These are phyloP conservation scores for Pyrgus malvae DNA, from an alignment of 2,888 invertebrate genomes.

Conservation along the genomic window DNA sequence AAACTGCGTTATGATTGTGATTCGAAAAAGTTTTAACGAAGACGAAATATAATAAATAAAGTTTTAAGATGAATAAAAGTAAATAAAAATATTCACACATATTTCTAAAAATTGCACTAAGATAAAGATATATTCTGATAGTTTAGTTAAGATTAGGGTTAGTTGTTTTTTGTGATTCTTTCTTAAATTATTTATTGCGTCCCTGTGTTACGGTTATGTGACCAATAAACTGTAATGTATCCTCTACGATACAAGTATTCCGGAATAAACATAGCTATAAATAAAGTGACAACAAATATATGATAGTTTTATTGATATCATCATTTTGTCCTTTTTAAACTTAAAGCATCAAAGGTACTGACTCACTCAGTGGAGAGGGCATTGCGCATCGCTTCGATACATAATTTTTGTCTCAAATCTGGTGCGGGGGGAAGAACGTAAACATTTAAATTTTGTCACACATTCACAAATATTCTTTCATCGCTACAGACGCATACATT, in stretches of 20 bases:
- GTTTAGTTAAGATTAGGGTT: slow-evolving; percentile 39
- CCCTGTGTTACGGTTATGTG: slow-evolving; percentile 30
- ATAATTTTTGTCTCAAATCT: no score
- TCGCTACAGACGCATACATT: no score
- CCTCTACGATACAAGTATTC: slow-evolving; percentile 22
- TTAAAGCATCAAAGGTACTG: no score
- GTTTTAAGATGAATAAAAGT: slow-evolving; percentile 46
- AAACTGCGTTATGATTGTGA: slow-evolving; percentile 70
- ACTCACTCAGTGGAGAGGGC: no score
- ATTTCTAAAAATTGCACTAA: slow-evolving; percentile 71
- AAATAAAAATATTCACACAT: slow-evolving; percentile 60
- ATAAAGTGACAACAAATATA: slow-evolving; percentile 20
- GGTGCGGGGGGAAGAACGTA: no score
- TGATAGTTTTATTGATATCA: slow-evolving; percentile 6
- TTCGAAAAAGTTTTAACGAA: slow-evolving; percentile 64
- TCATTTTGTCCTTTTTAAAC: no score
- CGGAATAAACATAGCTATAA: slow-evolving; percentile 23
- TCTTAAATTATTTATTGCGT: slow-evolving; percentile 42
- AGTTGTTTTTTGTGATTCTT: slow-evolving; percentile 40
- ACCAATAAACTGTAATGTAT: slow-evolving; percentile 24
- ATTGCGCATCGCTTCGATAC: no score
- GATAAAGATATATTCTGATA: slow-evolving; percentile 43
- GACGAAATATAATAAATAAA: slow-evolving; percentile 55
- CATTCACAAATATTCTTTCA: no score
- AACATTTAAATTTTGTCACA: no score